Conservation (phyloP, 2,113 vertebrate genomes). For the Erinaceus europaeus region DNA sequence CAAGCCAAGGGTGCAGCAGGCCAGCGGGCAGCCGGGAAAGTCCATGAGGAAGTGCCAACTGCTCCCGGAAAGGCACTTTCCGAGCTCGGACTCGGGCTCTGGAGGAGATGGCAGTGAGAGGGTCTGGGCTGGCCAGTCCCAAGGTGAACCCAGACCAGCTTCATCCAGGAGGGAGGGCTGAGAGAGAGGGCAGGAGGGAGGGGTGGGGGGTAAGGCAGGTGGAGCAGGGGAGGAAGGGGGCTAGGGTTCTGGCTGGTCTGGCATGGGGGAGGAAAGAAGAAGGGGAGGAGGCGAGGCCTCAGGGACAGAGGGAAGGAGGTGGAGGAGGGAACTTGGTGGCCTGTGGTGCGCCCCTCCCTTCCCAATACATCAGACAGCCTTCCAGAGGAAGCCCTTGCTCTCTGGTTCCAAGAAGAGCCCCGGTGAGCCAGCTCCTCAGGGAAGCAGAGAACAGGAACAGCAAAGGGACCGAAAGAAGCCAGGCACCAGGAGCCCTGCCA, state of each 20-base stretch:
- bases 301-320: too few species aligned
- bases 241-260: rapidly evolving
- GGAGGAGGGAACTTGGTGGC: background rate
- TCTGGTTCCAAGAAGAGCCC: background rate
- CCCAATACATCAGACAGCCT: background rate
- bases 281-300: constrained; percentile 4
- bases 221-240: background rate
- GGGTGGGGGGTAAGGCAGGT: too few species aligned
- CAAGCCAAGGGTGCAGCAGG: background rate
- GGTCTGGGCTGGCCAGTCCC: too few species aligned
- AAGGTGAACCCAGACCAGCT: background rate
- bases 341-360: background rate
- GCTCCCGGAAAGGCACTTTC: too few species aligned
- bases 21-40: background rate
- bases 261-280: background rate
- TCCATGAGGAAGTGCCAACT: background rate
- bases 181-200: too few species aligned
- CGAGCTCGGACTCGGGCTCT: background rate
- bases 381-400: background rate
- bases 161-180: too few species aligned
- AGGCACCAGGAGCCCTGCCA: background rate
- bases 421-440: background rate
- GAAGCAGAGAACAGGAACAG: rapidly evolving
- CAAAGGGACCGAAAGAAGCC: background rate
- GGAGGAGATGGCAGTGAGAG: background rate